A percentile compares a stretch with the other conserved stretches of the same genome.
Evolutionary conservation across 2,797 vertebrate species (phyloP).

Genomic region (Mionectes olivaceus): DNA sequence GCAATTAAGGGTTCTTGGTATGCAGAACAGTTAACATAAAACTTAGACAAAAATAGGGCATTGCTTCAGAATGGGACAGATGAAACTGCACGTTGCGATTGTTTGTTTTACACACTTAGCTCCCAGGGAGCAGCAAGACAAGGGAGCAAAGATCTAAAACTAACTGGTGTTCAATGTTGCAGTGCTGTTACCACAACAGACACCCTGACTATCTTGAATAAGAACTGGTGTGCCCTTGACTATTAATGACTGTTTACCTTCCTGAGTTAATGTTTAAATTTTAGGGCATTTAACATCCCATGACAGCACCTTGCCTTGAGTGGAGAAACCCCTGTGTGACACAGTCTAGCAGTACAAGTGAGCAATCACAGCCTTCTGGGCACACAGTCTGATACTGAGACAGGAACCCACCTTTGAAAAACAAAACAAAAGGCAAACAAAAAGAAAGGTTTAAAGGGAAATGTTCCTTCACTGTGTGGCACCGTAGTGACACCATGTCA

Average conservation of each 20-base stretch:
- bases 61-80: neutral
- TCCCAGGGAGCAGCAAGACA: neutral
- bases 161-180: neutral
- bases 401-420: neutral
- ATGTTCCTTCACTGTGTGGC: neutral
- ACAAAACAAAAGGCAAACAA: neutral
- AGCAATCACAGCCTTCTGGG: neutral
- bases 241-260: neutral
- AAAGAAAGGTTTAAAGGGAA: neutral
- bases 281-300: neutral
- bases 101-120: neutral
- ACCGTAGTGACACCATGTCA: neutral
- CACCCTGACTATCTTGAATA: neutral
- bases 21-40: neutral
- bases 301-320: neutral
- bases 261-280: neutral
- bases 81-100: neutral
- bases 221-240: accelerated
- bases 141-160: neutral
- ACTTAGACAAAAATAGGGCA: neutral
- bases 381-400: neutral
- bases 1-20: neutral
- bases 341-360: neutral
- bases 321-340: neutral
- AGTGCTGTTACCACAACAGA: neutral